phyloP scores from a whole-genome alignment of 1,140 invertebrate species.

The Panonychus citri region DNA sequence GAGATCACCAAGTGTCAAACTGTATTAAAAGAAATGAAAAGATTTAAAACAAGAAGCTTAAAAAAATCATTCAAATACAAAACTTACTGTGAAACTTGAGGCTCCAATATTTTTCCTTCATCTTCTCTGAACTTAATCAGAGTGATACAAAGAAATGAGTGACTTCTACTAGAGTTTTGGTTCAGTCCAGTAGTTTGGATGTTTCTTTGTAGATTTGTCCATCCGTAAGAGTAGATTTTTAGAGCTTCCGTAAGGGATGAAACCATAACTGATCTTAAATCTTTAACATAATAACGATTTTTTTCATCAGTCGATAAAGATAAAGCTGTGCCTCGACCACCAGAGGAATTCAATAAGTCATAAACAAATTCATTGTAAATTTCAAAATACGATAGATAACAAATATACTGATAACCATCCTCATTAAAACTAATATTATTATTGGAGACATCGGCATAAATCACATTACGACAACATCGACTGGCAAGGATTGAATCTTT shows the following conservation, averaged over 20 bases:
- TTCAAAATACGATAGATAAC: slow-evolving; percentile 75
- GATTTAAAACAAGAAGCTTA: too few relatives aligned
- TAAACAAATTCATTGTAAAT: slow-evolving; percentile 80
- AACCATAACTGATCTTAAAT: slow-evolving; percentile 47
- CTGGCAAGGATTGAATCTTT: background rate
- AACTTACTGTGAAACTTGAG: background rate
- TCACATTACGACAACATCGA: too few relatives aligned
- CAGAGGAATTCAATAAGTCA: slow-evolving; percentile 40
- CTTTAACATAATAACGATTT: slow-evolving; percentile 21
- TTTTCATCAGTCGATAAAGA: background rate
- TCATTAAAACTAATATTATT: too few relatives aligned
- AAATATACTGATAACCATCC: slow-evolving; percentile 20
- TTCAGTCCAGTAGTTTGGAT: slow-evolving; percentile 65
- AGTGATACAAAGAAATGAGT: slow-evolving; percentile 3
- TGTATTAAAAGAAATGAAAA: slow-evolving; percentile 11
- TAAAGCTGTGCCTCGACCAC: too few relatives aligned
- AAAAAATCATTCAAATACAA: too few relatives aligned
- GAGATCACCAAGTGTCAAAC: slow-evolving; percentile 61
- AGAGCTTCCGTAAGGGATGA: slow-evolving; percentile 50
- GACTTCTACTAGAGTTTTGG: slow-evolving; percentile 46
- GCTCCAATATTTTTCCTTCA: background rate
- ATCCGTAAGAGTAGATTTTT: slow-evolving; percentile 40
- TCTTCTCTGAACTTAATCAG: background rate
- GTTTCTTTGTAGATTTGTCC: slow-evolving; percentile 39
- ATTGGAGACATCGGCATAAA: background rate